A percentile compares a stretch with the other conserved stretches of the same genome.
Conservation (phyloP, 2,797 vertebrate species). For the Bovichtus variegatus region DNA sequence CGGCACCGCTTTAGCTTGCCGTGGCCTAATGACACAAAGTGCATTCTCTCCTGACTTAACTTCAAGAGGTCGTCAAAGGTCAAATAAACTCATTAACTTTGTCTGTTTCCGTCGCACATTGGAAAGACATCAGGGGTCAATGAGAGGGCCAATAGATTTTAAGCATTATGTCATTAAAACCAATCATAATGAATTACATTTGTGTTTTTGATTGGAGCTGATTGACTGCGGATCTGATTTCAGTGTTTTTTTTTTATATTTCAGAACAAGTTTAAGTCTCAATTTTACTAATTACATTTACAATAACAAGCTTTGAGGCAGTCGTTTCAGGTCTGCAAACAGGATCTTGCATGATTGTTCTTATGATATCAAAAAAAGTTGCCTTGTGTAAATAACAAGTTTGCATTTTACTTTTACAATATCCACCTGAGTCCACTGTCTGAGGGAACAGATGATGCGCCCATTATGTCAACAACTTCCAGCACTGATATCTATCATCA, state of each 20-base stretch:
- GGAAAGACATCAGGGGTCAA: conserved; percentile 52
- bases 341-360: neutral
- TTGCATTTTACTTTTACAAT: neutral
- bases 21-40: conserved; percentile 58
- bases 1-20: conserved; percentile 35
- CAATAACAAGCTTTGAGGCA: neutral
- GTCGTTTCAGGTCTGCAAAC: neutral
- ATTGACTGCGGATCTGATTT: neutral
- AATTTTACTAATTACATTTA: neutral
- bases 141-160: conserved; percentile 29
- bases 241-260: neutral
- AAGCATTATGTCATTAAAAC: conserved; percentile 28
- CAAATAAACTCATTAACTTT: conserved; percentile 71
- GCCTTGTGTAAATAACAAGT: neutral
- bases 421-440: neutral
- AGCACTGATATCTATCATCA: conserved; percentile 13
- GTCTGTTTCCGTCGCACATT: conserved; percentile 53
- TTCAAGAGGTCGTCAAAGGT: conserved; percentile 63
- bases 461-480: conserved; percentile 20
- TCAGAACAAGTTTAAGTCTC: neutral
- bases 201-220: conserved; percentile 7
- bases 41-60: conserved; percentile 62
- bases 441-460: conserved; percentile 17
- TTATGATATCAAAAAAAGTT: neutral
- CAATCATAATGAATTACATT: conserved; percentile 1